phyloP scores from a whole-genome alignment of 2,888 invertebrate genomes.

The Ophioninae sp. region DNA sequence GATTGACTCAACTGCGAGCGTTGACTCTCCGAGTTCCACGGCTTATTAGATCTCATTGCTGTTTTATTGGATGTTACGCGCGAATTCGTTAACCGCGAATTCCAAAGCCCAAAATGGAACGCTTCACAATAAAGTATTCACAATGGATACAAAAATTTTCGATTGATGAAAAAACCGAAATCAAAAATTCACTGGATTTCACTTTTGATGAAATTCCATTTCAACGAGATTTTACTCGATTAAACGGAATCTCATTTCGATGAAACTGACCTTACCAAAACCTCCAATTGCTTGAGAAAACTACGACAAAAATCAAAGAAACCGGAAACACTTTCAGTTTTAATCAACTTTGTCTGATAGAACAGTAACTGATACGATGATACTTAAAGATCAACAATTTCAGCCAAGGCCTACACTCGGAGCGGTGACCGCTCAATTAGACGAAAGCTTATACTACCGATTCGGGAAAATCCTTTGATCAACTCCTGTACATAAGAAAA shows the following conservation, averaged over 20 bases:
- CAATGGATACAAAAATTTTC: too few relatives aligned
- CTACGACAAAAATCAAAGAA: too few relatives aligned
- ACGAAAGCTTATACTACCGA: not conserved
- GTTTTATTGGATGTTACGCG: slow-evolving; percentile 14
- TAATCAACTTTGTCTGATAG: not conserved
- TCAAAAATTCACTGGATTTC: too few relatives aligned
- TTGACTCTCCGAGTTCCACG: not conserved
- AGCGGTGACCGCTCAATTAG: not conserved
- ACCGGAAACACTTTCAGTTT: too few relatives aligned
- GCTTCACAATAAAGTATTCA: not conserved
- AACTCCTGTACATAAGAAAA: not conserved
- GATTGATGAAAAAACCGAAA: too few relatives aligned
- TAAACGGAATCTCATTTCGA: not conserved
- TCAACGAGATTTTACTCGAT: not conserved
- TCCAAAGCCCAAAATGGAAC: not conserved
- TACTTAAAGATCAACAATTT: not conserved
- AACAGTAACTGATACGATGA: not conserved
- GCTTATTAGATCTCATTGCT: not conserved
- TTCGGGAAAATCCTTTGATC: not conserved
- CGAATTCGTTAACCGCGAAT: slow-evolving; percentile 14
- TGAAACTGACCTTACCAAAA: not conserved
- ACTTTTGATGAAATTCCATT: too few relatives aligned
- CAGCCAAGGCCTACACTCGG: not conserved
- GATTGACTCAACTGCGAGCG: not conserved
- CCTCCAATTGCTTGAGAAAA: too few relatives aligned